Conservation (phyloP, 1,140 invertebrate species). For the Meloidogyne chitwoodi region DNA sequence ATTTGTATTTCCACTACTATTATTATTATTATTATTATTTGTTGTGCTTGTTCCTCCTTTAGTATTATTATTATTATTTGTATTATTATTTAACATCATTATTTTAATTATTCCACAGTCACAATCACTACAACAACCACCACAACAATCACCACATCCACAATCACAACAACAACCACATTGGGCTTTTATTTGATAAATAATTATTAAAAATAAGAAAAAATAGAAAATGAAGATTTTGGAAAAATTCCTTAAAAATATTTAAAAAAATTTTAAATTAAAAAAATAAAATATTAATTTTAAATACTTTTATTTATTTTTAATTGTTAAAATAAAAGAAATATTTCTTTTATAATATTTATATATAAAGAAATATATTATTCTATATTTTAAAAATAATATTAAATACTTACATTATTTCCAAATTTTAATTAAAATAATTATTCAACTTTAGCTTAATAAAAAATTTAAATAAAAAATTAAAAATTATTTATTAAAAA, state of each 20-base stretch:
- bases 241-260: background rate
- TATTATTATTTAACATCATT: background rate
- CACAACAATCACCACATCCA: background rate
- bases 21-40: background rate
- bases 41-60: background rate
- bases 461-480: too few relatives aligned
- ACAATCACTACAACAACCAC: background rate
- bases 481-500: too few relatives aligned
- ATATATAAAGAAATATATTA: too few relatives aligned
- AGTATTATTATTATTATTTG: background rate
- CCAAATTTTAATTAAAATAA: too few relatives aligned
- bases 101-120: background rate
- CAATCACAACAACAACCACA: constrained; percentile 5
- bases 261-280: background rate
- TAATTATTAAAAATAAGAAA: background rate
- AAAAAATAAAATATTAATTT: background rate
- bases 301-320: too few relatives aligned
- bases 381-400: too few relatives aligned
- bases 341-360: too few relatives aligned
- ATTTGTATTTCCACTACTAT: background rate
- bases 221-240: background rate
- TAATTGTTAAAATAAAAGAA: too few relatives aligned
- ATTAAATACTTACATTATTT: too few relatives aligned
- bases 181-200: background rate
- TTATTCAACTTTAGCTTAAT: too few relatives aligned